Evolutionary conservation across 2,888 invertebrate genomes (phyloP), one percentile per base, ranked within the genome.

Genomic region (Tachina fera): DNA sequence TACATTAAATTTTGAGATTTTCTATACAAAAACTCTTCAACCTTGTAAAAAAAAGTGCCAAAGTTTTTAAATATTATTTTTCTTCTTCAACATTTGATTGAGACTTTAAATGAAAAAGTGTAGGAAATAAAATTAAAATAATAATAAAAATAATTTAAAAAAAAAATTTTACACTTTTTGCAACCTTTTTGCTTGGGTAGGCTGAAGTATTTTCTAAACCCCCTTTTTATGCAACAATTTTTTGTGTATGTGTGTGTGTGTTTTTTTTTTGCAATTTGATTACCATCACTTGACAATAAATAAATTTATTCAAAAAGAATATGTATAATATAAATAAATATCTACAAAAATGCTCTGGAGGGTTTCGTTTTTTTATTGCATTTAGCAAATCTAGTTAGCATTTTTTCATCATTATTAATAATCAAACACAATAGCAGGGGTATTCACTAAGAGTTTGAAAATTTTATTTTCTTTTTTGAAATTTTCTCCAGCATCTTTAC

Each of bases 131-230:
- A 51, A 56, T 13, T 8, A 43, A 71, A 63, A 16, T 16, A 51
- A 47, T 63, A 63, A n/a, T 22, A 31, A 41, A 31, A 31, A 47
- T 47, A 22, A n/a, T n/a, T n/a, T n/a, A 47, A 65, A 45, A 58
- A 47, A 78, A 43, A 71, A 51, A 60, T 39, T 47, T 16, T 63
- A 68, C 71, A 75, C 76, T 71, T 67, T 51, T 71, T 74, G 9
- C 43, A 49, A 82, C 22, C 10, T 53, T 81, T 78, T 72, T 83
- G 82, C 83, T 86, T 86, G 85, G 85, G 85, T 86, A 79, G 85
- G 86, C 78, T 83, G 53, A 60, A 77, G 31, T 39, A 49, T 78
- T 72, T 72, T 60, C 65, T 39, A 60, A 61, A 43, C 19, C 53
- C 45, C 19, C 56, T 43, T 72, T 65, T 76, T 63, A 47, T 71